These are phyloP conservation scores for Euura lappo DNA, from an alignment of 1,140 invertebrate genomes.

Conservation along the genomic window DNA sequence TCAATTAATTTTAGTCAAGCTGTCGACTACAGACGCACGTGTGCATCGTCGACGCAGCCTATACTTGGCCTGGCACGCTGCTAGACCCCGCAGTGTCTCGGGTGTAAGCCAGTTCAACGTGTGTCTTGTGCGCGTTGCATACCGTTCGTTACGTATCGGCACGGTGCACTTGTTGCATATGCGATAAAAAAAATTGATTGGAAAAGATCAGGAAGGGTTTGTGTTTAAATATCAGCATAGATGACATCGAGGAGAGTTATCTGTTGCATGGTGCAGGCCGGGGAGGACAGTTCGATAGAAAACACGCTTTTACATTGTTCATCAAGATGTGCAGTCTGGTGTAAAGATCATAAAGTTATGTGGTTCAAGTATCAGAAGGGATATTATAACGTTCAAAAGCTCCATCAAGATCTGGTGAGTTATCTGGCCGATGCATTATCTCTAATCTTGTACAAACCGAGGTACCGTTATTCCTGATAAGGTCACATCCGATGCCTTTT, in stretches of 20 bases:
- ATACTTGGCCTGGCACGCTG: slow-evolving; percentile 47
- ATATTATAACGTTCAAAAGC: slow-evolving; percentile 51
- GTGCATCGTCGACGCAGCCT: slow-evolving; percentile 35
- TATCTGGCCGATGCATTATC: too few species aligned
- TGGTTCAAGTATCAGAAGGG: slow-evolving; percentile 53
- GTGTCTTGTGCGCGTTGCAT: not conserved
- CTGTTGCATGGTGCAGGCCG: too few species aligned
- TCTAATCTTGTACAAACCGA: too few species aligned
- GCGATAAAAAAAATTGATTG: too few species aligned
- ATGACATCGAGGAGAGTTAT: too few species aligned
- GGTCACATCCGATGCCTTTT: too few species aligned
- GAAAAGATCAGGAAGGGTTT: too few species aligned
- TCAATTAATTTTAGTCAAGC: slow-evolving; percentile 38
- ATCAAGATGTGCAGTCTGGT: not conserved
- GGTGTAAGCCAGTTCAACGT: not conserved
- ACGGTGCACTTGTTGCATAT: not conserved
- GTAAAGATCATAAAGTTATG: slow-evolving; percentile 32
- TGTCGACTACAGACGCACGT: slow-evolving; percentile 15
- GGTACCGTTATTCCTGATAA: too few species aligned
- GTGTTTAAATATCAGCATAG: too few species aligned
- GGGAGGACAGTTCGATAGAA: too few species aligned
- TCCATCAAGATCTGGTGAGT: slow-evolving; percentile 46
- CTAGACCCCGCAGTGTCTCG: slow-evolving; percentile 1
- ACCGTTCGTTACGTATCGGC: not conserved
- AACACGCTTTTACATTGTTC: not conserved